Percentiles rank a stretch among this genome's conserved stretches.
phyloP scores from a whole-genome alignment of 2,888 invertebrate genomes.

The Choreutis nemorana region DNA sequence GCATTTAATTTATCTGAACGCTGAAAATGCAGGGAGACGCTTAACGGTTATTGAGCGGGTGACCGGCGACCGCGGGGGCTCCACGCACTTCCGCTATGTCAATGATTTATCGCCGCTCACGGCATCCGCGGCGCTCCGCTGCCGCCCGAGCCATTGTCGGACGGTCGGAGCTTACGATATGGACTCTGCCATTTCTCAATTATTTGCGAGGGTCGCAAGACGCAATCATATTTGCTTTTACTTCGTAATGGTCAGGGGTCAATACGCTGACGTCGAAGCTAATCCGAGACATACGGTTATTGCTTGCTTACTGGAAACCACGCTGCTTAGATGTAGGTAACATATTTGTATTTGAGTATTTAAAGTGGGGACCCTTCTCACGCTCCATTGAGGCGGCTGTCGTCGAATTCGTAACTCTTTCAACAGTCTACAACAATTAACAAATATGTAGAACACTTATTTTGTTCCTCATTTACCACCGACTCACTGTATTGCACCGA shows the following conservation, averaged over 20 bases:
- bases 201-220: constrained; percentile 39
- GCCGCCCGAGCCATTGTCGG: constrained; percentile 56
- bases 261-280: too few species aligned
- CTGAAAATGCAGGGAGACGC: constrained; percentile 51
- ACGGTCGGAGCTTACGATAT: constrained; percentile 43
- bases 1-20: constrained; percentile 63
- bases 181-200: constrained; percentile 47
- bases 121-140: constrained; percentile 53
- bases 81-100: constrained; percentile 61
- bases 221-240: constrained; percentile 47
- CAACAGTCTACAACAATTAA: too few species aligned
- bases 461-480: too few species aligned
- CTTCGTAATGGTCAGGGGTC: constrained; percentile 42
- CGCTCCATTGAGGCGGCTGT: too few species aligned
- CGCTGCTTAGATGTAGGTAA: too few species aligned
- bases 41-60: constrained; percentile 43
- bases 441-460: too few species aligned
- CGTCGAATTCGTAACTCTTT: too few species aligned
- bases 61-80: constrained; percentile 26
- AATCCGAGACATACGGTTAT: too few species aligned
- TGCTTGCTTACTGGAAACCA: too few species aligned
- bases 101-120: constrained; percentile 57
- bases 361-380: too few species aligned
- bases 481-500: too few species aligned
- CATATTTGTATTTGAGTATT: too few species aligned